Evolutionary conservation across 1,140 invertebrate genomes (phyloP), one percentile per base, ranked within the genome.

Genomic region (Octopus sinensis): DNA sequence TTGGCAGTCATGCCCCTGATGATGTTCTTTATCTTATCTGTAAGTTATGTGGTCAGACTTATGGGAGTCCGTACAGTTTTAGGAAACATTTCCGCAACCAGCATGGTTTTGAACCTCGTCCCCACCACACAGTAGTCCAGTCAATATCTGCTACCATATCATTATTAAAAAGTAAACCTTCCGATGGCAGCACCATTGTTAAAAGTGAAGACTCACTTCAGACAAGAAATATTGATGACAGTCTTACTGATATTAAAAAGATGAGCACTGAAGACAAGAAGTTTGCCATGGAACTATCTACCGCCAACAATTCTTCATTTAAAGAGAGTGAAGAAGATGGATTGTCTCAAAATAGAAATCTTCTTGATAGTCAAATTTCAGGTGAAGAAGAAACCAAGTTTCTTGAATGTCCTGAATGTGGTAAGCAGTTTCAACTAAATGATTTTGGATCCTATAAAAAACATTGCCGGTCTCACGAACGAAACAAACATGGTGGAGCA

Each of bases 361-460:
- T 43, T 7, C 30, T 53, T 17, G 76, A 77, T 13, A 77, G 17
- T 43, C 76, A n/a, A 30, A 30, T 51, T 51, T 52, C 76, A 13
- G 43, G 52, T 53, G 23, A 77, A 43, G 78, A 71, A 53, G 84
- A 87, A 80, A 85, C 85, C 9, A 89, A 88, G 71, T 87, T 30
- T 80, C 78, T 89, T 43, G 85, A 88, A 79, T 89, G 88, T 76
- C 85, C 85, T 7, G 86, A 88, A 78, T 89, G 88, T 84, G 84
- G 84, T 5, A 86, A 88, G 76, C 86, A 86, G 54, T 89, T 89
- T 82, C 88, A 88, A 82, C 80, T 89, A 52, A 89, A 89, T 82
- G 88, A 89, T 78, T 89, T 89, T 86, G 88, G 88, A 30, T 87
- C 87, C n/a, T 89, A 88, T 82, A 89, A 89, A 80, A 83, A 87